Evolutionary conservation across 1,140 invertebrate genomes (phyloP).

Genomic region (Globodera rostochiensis): DNA sequence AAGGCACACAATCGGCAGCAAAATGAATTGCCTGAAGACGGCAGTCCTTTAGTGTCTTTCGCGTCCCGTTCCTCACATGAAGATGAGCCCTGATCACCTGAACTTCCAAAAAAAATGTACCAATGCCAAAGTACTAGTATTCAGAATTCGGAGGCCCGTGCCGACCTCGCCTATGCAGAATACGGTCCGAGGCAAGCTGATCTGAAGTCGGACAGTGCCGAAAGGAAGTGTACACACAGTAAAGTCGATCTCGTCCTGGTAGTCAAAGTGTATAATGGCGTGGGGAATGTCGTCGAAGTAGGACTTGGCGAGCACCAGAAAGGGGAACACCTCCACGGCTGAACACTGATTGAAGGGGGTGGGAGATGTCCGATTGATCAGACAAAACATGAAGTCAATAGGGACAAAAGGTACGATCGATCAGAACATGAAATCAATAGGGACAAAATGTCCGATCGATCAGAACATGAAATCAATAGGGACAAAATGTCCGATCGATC

Average conservation of each 20-base stretch:
- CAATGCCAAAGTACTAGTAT: too few species aligned
- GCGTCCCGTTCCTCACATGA: conserved; percentile 50
- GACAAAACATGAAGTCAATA: conserved; percentile 2
- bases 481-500: neutral
- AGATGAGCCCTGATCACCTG: conserved; percentile 39
- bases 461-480: neutral
- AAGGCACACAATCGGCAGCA: too few species aligned
- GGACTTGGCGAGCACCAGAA: conserved; percentile 56
- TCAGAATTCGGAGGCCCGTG: neutral
- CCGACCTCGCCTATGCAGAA: conserved; percentile 57
- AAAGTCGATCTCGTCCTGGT: conserved; percentile 62
- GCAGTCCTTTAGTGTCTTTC: conserved; percentile 58
- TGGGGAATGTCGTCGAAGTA: conserved; percentile 60
- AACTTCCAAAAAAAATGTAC: neutral
- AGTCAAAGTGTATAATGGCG: conserved; percentile 57
- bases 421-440: neutral
- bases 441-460: neutral
- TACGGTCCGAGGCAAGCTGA: conserved; percentile 51
- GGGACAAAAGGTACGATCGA: neutral
- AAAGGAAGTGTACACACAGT: conserved; percentile 62
- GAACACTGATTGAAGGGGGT: conserved; percentile 40
- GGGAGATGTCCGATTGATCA: neutral
- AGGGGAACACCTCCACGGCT: conserved; percentile 54
- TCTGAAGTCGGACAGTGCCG: conserved; percentile 53
- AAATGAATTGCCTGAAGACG: conserved; percentile 33